Base-by-base conservation (phyloP, 1,140 invertebrate genomes). In the Thalassaphorura encarpata region DNA sequence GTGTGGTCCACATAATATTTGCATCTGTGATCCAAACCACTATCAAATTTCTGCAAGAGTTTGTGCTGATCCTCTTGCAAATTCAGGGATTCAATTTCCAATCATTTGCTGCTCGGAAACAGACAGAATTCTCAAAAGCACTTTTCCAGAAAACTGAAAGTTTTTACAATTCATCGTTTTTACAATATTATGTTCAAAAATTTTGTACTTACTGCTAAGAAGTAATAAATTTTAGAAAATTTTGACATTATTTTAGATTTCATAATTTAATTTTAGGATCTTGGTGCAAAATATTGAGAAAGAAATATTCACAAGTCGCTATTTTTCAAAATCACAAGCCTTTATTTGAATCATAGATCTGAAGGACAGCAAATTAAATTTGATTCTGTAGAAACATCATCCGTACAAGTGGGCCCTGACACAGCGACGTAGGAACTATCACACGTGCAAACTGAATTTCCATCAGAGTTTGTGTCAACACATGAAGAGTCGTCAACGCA, bases 401-500 rank as follows among this genome's bases (percentile, higher is more conserved):
- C 39, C 8, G 24, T 45, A 27, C 54, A 56, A 24, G 47, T 40
- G 43, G 19, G 23, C 4, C 42, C 33, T 1, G 29, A 31, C 4
- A 48, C 24, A 19, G 31, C 16, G 8, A 29, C 26, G 19, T 28
- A 56, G 15, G 29, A n/a, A 6, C 6, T 4, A 42, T 47, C 31
- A 39, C 54, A 56, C 26, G 27, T 24, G 23, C 54, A 56, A 24
- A 36, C 4, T 18, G 24, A 15, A 15, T 42, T 46, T 15, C 28
- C 49, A 26, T 43, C 56, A 21, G 28, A 40, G 1, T 43, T 58
- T 33, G 26, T 15, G 24, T 24, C 42, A 27, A 52, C 50, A 29
- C 50, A 58, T 3, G 49, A 45, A 26, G 58, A 41, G 31, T 55
- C 46, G 5, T 55, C 47, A n/a, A 41, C 40, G 47, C 58, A 60